Evolutionary conservation across 2,888 invertebrate species (phyloP).

Genomic region (Lacanobia wlatinum): DNA sequence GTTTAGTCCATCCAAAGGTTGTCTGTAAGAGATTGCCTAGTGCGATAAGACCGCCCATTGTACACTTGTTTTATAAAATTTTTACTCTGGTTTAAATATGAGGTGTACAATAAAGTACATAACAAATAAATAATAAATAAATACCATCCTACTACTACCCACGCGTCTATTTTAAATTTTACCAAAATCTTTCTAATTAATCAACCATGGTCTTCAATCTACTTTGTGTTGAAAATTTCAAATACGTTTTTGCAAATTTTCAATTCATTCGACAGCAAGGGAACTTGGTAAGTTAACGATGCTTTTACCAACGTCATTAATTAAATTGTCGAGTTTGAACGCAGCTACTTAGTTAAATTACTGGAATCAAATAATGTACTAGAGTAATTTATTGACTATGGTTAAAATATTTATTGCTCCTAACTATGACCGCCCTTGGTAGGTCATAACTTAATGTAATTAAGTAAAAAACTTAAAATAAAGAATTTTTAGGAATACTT

Average conservation of each 20-base stretch:
- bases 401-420: constrained; percentile 48
- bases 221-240: constrained; percentile 32
- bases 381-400: constrained; percentile 48
- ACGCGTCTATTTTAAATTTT: not conserved
- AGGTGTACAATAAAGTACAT: too few relatives aligned
- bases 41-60: too few relatives aligned
- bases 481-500: constrained; percentile 4
- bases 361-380: constrained; percentile 55
- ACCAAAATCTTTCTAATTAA: constrained; percentile 9
- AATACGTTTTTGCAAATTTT: constrained; percentile 28
- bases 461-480: not conserved
- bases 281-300: constrained; percentile 50
- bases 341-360: constrained; percentile 48
- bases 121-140: too few relatives aligned
- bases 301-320: constrained; percentile 55
- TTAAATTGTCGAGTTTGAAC: constrained; percentile 56
- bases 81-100: too few relatives aligned
- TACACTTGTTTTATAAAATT: too few relatives aligned
- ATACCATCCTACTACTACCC: not conserved
- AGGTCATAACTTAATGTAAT: constrained; percentile 9
- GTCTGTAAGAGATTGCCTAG: too few relatives aligned
- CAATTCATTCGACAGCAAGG: constrained; percentile 30
- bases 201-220: constrained; percentile 2
- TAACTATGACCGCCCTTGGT: constrained; percentile 22
- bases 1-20: too few relatives aligned